Conservation (phyloP, 2,888 invertebrate genomes). For the Physocephala rufipes region DNA sequence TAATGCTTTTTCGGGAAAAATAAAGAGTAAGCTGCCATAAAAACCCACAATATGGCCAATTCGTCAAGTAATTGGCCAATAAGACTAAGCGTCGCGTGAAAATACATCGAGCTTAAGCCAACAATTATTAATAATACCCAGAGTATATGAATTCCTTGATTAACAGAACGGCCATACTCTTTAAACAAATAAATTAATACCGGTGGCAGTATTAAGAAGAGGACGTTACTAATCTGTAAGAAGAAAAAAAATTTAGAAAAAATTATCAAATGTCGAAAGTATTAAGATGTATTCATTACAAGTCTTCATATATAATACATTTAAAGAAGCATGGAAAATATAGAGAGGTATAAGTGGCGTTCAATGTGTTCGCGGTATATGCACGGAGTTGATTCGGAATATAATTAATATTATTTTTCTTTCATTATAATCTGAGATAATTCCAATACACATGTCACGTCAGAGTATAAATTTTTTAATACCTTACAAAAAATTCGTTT, state of each 20-base stretch:
- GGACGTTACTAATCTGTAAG: slow-evolving; percentile 78
- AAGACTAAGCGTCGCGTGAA: slow-evolving; percentile 84
- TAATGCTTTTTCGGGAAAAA: slow-evolving; percentile 78
- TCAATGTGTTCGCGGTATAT: no score
- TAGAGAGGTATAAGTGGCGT: background rate
- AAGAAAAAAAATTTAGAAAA: slow-evolving; percentile 24
- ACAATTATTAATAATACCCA: slow-evolving; percentile 84
- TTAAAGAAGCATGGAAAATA: background rate
- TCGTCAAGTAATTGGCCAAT: slow-evolving; percentile 85
- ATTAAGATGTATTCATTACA: no score
- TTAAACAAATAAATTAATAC: slow-evolving; percentile 79
- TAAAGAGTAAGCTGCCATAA: slow-evolving; percentile 80
- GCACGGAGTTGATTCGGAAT: no score
- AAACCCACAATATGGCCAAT: slow-evolving; percentile 83
- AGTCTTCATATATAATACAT: background rate
- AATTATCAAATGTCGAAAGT: background rate
- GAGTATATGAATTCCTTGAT: slow-evolving; percentile 80
- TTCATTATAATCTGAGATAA: no score
- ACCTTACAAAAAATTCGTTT: no score
- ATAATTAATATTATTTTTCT: no score
- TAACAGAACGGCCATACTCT: slow-evolving; percentile 79
- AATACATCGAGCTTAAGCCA: slow-evolving; percentile 83
- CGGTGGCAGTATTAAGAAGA: slow-evolving; percentile 81
- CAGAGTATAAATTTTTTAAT: no score
- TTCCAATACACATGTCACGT: no score